These are phyloP conservation scores for Phymastichus coffea DNA, from an alignment of 1,140 invertebrate species.

Conservation along the genomic window DNA sequence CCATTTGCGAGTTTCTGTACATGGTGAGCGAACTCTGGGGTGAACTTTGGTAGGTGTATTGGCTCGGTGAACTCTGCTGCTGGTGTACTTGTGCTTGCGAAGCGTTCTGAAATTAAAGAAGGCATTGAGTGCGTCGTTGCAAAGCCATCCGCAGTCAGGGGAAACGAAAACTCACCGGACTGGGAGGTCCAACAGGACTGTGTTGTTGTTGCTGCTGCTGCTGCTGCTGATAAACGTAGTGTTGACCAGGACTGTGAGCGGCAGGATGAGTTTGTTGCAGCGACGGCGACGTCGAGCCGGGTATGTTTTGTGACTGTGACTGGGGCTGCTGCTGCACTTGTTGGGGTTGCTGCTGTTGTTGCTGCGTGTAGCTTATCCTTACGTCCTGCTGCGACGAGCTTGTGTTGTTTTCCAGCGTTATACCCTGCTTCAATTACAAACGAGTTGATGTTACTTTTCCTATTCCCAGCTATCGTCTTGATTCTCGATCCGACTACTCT, in stretches of 20 bases:
- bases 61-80: too few relatives aligned
- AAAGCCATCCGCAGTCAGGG: not conserved
- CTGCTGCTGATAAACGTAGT: constrained; percentile 48
- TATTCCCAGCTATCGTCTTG: not conserved
- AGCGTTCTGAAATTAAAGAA: constrained; percentile 43
- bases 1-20: constrained; percentile 58
- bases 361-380: constrained; percentile 48
- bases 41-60: constrained; percentile 39
- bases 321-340: constrained; percentile 57
- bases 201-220: constrained; percentile 46
- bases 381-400: constrained; percentile 55
- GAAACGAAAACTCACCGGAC: constrained; percentile 49
- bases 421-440: constrained; percentile 57
- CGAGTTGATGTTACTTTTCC: not conserved
- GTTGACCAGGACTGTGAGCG: constrained; percentile 49
- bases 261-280: constrained; percentile 40
- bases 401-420: constrained; percentile 63
- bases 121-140: not conserved
- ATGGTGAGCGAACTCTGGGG: constrained; percentile 53
- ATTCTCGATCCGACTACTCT: too few relatives aligned
- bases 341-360: constrained; percentile 50
- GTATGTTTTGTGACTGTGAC: constrained; percentile 26
- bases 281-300: constrained; percentile 10
- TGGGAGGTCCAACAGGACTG: constrained; percentile 49
- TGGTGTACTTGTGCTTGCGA: constrained; percentile 41